These are phyloP conservation scores for Spheniscus mendiculus DNA, from an alignment of 2,113 vertebrate genomes.

Conservation along the genomic window DNA sequence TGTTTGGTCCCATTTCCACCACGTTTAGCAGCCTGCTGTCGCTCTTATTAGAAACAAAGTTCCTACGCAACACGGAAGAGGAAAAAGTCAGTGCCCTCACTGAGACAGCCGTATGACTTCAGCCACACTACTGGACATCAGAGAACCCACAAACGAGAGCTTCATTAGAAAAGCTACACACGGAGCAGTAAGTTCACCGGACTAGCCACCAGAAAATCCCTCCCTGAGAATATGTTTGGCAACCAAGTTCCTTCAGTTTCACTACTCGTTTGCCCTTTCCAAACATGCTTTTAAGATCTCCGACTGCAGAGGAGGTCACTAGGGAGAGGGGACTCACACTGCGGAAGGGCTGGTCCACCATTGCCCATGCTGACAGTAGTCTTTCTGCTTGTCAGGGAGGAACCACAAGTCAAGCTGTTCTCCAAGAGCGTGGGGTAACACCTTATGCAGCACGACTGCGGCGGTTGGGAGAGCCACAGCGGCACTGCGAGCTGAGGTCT, in stretches of 20 bases:
- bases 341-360: not conserved
- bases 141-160: not conserved
- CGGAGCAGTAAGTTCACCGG: accelerated
- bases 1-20: not conserved
- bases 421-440: accelerated
- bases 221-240: accelerated
- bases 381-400: not conserved
- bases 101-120: not conserved
- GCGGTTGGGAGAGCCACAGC: accelerated
- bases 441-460: accelerated
- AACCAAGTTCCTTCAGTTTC: not conserved
- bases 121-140: not conserved
- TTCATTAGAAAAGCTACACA: accelerated
- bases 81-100: accelerated
- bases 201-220: not conserved
- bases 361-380: not conserved
- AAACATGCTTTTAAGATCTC: not conserved
- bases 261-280: not conserved
- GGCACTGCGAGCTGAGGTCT: not conserved
- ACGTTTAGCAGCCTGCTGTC: not conserved
- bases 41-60: accelerated
- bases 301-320: not conserved
- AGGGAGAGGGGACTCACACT: not conserved
- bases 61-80: not conserved
- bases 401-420: not conserved